Conservation (phyloP, 2,113 vertebrate species). For the Butorides virescens region DNA sequence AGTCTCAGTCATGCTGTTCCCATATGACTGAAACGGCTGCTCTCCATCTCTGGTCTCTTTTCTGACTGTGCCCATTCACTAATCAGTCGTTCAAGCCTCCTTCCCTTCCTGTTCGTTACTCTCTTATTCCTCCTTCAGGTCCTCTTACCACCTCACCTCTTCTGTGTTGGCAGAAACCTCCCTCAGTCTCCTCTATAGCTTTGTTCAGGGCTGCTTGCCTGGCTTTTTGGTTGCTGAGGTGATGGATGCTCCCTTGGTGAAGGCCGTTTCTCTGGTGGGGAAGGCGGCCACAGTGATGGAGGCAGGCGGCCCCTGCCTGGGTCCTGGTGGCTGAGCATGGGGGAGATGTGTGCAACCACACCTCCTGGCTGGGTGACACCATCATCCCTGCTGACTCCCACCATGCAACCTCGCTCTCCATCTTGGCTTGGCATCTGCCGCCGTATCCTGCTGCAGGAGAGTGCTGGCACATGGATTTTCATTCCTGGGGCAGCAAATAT, state of each 20-base stretch:
- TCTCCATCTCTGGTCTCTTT: not conserved
- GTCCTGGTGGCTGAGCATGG: not conserved
- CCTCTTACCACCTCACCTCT: not conserved
- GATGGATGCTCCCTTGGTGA: not conserved
- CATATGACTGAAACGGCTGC: not conserved
- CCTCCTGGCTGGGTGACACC: not conserved
- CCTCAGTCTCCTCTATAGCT: not conserved
- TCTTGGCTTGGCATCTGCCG: not conserved
- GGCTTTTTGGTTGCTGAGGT: not conserved
- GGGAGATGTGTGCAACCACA: not conserved
- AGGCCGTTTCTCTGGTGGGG: not conserved
- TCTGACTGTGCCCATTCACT: not conserved
- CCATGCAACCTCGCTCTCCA: not conserved
- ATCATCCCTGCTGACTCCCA: accelerated
- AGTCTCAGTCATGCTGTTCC: not conserved
- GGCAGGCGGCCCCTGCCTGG: not conserved
- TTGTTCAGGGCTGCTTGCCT: not conserved
- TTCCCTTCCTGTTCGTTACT: not conserved
- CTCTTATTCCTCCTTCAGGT: not conserved
- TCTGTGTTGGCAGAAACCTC: not conserved
- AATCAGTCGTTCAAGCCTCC: not conserved
- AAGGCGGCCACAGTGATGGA: not conserved
- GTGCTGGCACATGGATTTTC: not conserved
- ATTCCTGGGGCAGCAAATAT: not conserved
- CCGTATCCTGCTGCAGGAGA: not conserved